These are phyloP conservation scores for Apodemia duryi DNA, from an alignment of 2,888 invertebrate species.

Conservation along the genomic window DNA sequence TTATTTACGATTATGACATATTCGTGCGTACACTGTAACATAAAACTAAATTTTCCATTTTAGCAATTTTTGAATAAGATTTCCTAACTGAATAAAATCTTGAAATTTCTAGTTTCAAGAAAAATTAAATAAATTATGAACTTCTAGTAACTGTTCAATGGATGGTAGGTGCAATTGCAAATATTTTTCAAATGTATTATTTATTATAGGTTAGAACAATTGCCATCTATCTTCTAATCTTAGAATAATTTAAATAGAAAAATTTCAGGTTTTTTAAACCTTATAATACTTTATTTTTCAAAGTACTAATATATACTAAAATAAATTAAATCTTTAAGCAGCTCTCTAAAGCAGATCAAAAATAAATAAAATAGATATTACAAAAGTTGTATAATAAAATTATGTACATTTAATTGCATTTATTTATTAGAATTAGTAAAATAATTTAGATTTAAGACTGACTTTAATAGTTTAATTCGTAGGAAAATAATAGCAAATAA, in stretches of 20 bases:
- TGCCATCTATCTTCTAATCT: slow-evolving; percentile 3
- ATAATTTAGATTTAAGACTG: slow-evolving; percentile 50
- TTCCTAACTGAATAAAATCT: too few relatives aligned
- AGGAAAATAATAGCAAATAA: slow-evolving; percentile 20
- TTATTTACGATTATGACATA: too few relatives aligned
- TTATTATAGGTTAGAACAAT: slow-evolving; percentile 2
- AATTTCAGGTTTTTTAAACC: not conserved
- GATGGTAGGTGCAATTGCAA: too few relatives aligned
- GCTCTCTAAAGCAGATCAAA: slow-evolving; percentile 28
- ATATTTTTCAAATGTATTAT: not conserved
- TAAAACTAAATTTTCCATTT: too few relatives aligned
- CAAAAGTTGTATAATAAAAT: slow-evolving; percentile 22
- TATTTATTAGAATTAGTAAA: slow-evolving; percentile 48
- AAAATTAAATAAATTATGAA: too few relatives aligned
- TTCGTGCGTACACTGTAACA: too few relatives aligned
- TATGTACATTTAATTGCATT: slow-evolving; percentile 60
- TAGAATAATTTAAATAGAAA: not conserved
- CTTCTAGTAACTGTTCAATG: too few relatives aligned
- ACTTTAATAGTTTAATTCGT: slow-evolving; percentile 24
- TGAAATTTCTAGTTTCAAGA: too few relatives aligned
- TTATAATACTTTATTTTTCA: not conserved
- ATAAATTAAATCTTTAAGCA: not conserved
- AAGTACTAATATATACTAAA: not conserved
- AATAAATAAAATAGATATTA: slow-evolving; percentile 21
- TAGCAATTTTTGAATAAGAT: too few relatives aligned